Evolutionary conservation across 2,888 invertebrate species (phyloP).

Genomic region (Dichetophora obliterata): DNA sequence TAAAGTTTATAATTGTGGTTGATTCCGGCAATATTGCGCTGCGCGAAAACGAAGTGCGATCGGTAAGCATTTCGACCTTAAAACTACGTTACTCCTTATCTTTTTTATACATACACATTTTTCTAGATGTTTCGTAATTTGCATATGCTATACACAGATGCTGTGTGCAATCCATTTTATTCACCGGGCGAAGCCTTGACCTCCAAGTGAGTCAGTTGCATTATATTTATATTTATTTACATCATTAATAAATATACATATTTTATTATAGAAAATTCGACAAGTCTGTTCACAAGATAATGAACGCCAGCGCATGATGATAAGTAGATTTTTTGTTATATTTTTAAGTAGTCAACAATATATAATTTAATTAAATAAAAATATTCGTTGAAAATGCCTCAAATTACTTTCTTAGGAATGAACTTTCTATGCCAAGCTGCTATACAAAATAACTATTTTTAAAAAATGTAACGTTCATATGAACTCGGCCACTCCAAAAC

Average conservation of each 20-base stretch:
- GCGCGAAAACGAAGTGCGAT: slow-evolving; percentile 93
- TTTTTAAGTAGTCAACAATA: neutral
- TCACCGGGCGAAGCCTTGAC: slow-evolving; percentile 90
- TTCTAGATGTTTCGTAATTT: slow-evolving; percentile 87
- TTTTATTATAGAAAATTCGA: slow-evolving; percentile 75
- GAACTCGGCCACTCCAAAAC: slow-evolving; percentile 71
- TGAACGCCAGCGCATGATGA: slow-evolving; percentile 65
- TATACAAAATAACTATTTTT: slow-evolving; percentile 28
- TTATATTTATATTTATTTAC: neutral
- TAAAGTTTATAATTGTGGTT: slow-evolving; percentile 93
- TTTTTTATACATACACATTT: slow-evolving; percentile 1
- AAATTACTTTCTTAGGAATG: no score
- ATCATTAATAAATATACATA: neutral
- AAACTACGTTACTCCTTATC: neutral
- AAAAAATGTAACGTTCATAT: slow-evolving; percentile 67
- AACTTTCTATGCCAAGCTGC: no score
- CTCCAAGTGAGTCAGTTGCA: slow-evolving; percentile 78
- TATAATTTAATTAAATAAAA: no score
- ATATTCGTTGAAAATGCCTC: no score
- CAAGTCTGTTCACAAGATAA: slow-evolving; percentile 76
- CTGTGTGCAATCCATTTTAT: slow-evolving; percentile 97
- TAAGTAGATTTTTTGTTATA: neutral
- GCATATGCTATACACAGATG: slow-evolving; percentile 92
- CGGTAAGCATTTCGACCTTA: slow-evolving; percentile 72
- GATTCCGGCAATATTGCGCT: slow-evolving; percentile 90